Conservation (phyloP, 1,140 invertebrate genomes). For the Pemphigus obesinymphae region DNA sequence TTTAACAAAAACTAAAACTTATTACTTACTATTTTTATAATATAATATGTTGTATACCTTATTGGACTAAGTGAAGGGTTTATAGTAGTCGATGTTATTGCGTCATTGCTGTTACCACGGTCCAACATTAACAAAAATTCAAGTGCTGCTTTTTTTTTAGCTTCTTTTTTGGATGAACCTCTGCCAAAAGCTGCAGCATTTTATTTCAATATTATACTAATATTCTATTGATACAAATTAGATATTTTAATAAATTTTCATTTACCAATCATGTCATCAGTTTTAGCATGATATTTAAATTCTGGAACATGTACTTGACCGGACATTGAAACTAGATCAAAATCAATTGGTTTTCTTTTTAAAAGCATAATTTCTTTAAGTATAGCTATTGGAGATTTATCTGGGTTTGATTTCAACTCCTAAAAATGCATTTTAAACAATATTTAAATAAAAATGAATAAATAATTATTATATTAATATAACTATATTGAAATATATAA, state of each 20-base stretch:
- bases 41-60: neutral
- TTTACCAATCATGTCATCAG: conserved; percentile 65
- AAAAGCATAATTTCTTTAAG: neutral
- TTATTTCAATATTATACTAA: neutral
- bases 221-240: neutral
- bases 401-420: neutral
- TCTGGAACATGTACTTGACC: conserved; percentile 93
- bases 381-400: neutral
- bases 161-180: conserved; percentile 93
- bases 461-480: too few relatives aligned
- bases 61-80: neutral
- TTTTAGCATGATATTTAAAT: conserved; percentile 86
- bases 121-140: conserved; percentile 59
- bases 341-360: conserved; percentile 54
- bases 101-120: neutral
- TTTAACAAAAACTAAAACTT: neutral
- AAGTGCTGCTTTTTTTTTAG: conserved; percentile 89
- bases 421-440: too few relatives aligned
- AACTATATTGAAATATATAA: too few relatives aligned
- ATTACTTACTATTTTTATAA: neutral
- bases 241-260: neutral
- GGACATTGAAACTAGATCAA: conserved; percentile 90
- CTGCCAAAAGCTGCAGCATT: conserved; percentile 55
- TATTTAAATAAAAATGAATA: too few relatives aligned
- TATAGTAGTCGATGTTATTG: neutral